These are phyloP conservation scores for Melinaea marsaeus DNA, from an alignment of 2,888 invertebrate species.

Conservation along the genomic window DNA sequence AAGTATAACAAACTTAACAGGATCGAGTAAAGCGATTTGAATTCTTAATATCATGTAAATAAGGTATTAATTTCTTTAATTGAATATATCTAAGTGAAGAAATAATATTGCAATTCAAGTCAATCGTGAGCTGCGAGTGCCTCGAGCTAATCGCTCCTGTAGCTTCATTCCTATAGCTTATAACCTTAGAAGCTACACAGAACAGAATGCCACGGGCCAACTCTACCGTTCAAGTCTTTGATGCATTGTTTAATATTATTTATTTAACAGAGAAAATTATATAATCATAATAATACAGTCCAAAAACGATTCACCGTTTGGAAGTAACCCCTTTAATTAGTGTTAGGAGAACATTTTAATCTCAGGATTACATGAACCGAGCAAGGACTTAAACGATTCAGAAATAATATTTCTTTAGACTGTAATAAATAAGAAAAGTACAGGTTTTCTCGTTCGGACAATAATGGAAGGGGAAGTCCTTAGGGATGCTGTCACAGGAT, in stretches of 20 bases:
- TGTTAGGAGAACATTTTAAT: constrained; percentile 67
- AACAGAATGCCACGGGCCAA: background rate
- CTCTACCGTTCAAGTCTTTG: background rate
- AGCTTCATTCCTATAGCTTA: constrained; percentile 47
- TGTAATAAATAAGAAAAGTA: constrained; percentile 74
- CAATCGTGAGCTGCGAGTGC: constrained; percentile 68
- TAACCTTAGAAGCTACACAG: background rate
- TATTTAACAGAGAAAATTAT: background rate
- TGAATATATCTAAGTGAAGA: constrained; percentile 40
- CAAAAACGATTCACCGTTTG: constrained; percentile 27
- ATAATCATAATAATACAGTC: constrained; percentile 16
- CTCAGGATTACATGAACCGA: constrained; percentile 70
- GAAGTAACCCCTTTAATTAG: constrained; percentile 75
- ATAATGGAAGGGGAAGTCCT: constrained; percentile 45
- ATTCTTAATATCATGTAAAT: constrained; percentile 26
- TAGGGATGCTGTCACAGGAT: constrained; percentile 36
- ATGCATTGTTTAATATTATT: too few relatives aligned
- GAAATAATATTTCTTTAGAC: constrained; percentile 74
- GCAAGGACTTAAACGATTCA: constrained; percentile 77
- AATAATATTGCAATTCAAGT: constrained; percentile 52
- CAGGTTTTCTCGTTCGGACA: constrained; percentile 47
- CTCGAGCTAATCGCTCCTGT: constrained; percentile 70
- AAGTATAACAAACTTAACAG: constrained; percentile 25
- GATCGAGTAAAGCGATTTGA: constrained; percentile 15
- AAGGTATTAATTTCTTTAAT: constrained; percentile 40